Base-by-base conservation (phyloP, 2,797 vertebrate species). In the Sebastes reedi region DNA sequence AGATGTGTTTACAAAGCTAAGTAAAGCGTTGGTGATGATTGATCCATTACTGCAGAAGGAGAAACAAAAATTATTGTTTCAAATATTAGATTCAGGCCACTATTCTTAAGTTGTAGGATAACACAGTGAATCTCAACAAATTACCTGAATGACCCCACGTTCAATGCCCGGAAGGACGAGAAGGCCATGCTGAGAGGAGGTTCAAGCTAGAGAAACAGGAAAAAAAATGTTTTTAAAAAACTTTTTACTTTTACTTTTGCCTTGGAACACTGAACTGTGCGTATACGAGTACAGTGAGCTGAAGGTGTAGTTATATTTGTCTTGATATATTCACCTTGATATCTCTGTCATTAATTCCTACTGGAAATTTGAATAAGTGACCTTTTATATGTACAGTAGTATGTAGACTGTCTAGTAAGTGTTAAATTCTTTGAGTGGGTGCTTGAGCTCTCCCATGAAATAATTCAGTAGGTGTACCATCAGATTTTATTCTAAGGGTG, bases 201-300 rank as follows among this genome's bases (percentile, higher is more conserved):
- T 24, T 75, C 62, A 12, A 93, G 82, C 92, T 93, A 70, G 6
- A 80, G 62, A 66, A 77, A 55, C 14, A 54, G 27, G 71, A 72
- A 30, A 58, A 2, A 27, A n/a, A 4, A 29, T 14, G 1, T 12
- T 14, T 16, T 30, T 30, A 1, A 4, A 16, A 14, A 0, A 8
- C 7, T n/a, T 42, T 50, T 52, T 25, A 42, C 66, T 72, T 89
- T 7, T 18, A 50, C 46, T 20, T 9, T 52, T 52, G 50, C 50
- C 18, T 52, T n/a, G 50, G 50, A 52, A n/a, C 8, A 16, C 24
- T 25, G 3, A 25, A 25, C 55, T 56, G 3, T n/a, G 20, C 0
- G 8, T 20, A 52, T 52, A 8, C 11, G 2, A 42, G 13, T 36
- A 42, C 39, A 42, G 13, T 42, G 39, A 42, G 39, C 39, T 42